Evolutionary conservation across 2,797 vertebrate species (phyloP).

Genomic region (Thaleichthys pacificus): DNA sequence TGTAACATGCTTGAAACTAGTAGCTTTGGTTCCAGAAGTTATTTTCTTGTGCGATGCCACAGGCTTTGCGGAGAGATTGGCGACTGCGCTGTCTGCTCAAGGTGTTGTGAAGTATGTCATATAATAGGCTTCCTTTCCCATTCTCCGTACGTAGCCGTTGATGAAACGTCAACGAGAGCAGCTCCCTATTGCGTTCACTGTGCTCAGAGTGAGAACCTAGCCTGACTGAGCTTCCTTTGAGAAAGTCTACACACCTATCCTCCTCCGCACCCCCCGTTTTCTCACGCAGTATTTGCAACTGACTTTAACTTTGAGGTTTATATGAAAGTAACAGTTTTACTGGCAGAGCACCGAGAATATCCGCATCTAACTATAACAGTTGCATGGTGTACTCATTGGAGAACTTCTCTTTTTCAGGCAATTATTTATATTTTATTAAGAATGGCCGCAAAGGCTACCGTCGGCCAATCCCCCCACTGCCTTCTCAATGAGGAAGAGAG

Average conservation of each 20-base stretch:
- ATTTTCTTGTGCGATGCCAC: constrained; percentile 25
- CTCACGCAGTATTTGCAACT: neutral
- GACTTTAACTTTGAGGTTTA: neutral
- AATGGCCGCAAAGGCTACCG: neutral
- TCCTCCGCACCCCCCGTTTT: constrained; percentile 43
- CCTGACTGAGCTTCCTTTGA: constrained; percentile 24
- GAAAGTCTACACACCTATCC: constrained; percentile 16
- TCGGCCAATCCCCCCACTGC: neutral
- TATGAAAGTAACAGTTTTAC: neutral
- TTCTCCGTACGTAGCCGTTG: constrained; percentile 56
- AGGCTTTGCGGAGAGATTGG: constrained; percentile 35
- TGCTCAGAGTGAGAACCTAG: constrained; percentile 16
- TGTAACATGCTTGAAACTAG: constrained; percentile 66
- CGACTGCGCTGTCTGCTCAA: constrained; percentile 45
- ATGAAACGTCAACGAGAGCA: constrained; percentile 70
- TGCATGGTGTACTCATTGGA: neutral
- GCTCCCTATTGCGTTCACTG: constrained; percentile 58
- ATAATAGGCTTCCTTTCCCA: constrained; percentile 64
- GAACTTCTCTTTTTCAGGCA: neutral
- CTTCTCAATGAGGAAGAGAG: neutral
- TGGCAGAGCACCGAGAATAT: neutral
- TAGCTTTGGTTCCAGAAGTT: constrained; percentile 37
- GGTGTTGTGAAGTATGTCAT: constrained; percentile 55
- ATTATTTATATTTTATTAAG: neutral
- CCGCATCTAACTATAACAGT: neutral